Evolutionary conservation across 2,888 invertebrate genomes (phyloP), one percentile per base, ranked within the genome.

Genomic region (Anoplius nigerrimus): DNA sequence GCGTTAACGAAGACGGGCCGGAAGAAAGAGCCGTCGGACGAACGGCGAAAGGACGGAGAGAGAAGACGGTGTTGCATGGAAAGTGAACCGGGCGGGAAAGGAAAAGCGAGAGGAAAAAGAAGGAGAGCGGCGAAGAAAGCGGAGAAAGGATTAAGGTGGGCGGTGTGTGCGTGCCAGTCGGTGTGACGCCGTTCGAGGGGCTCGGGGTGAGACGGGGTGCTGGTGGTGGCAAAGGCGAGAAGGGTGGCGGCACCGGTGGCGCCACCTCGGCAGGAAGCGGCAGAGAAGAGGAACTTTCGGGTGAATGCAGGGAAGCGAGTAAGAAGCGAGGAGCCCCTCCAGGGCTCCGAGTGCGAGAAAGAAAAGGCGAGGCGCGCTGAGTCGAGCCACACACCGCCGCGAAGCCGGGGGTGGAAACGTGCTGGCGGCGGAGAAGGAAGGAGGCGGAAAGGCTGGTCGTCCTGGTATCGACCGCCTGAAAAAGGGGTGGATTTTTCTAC

Each of bases 401-500:
- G 78, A 76, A 70, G 74, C 74, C 75, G 71, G 80, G 76, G 76
- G 78, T 74, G 74, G 74, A 77, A 73, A 65, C 63, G 71, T 76
- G 71, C 75, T n/a, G 73, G 66, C 66, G 64, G 72, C 70, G 69
- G 79, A 74, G 74, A 72, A 76, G 72, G 67, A 58, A 66, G 69
- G 73, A 71, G 77, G 74, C 69, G 76, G 75, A 72, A 76, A 76
- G 70, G 78, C 71, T 66, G 83, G 80, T 76, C 80, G 83, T 84
- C 82, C 82, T 80, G 80, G 81, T 87, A 88, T 87, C 87, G 87
- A 87, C 87, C 88, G 87, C 74, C 82, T 81, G 81, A 77, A 82
- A 84, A 86, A 79, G 85, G 86, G 86, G 86, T 86, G 86, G 85
- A 86, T 86, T 88, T 87, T 87, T 86, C 84, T 81, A 75, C 67